phyloP scores from a whole-genome alignment of 1,140 invertebrate genomes.

The Apis dorsata region DNA sequence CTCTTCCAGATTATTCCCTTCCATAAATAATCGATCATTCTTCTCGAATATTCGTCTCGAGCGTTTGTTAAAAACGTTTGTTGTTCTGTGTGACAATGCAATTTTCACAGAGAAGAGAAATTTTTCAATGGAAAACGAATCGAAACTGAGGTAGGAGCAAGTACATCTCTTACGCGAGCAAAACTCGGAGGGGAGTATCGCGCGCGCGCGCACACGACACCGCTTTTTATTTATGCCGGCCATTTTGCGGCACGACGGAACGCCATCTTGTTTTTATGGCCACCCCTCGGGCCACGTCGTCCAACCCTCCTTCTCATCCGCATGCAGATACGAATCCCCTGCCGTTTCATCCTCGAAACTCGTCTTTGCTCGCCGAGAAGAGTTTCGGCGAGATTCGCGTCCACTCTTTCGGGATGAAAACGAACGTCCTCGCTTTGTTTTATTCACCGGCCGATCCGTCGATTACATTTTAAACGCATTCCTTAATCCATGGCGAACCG shows the following conservation, averaged over 20 bases:
- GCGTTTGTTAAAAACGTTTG: no score
- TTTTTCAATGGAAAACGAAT: not conserved
- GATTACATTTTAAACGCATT: slow-evolving; percentile 61
- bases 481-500: not conserved
- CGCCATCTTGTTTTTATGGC: slow-evolving; percentile 77
- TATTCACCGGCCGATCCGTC: slow-evolving; percentile 63
- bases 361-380: not conserved
- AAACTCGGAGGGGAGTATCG: slow-evolving; percentile 21
- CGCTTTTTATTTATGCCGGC: slow-evolving; percentile 73
- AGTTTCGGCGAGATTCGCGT: no score
- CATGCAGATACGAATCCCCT: slow-evolving; percentile 38
- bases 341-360: slow-evolving; percentile 37
- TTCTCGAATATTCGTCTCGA: no score
- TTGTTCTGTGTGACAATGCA: no score
- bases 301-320: slow-evolving; percentile 45
- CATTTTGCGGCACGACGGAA: slow-evolving; percentile 71
- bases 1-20: no score
- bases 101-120: no score
- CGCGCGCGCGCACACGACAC: slow-evolving; percentile 41
- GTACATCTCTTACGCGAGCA: not conserved
- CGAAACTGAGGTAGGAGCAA: not conserved
- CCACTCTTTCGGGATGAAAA: not conserved
- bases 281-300: slow-evolving; percentile 55
- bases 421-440: slow-evolving; percentile 56
- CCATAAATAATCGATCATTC: no score